phyloP scores from a whole-genome alignment of 2,113 vertebrate species.

The Carassius auratus region DNA sequence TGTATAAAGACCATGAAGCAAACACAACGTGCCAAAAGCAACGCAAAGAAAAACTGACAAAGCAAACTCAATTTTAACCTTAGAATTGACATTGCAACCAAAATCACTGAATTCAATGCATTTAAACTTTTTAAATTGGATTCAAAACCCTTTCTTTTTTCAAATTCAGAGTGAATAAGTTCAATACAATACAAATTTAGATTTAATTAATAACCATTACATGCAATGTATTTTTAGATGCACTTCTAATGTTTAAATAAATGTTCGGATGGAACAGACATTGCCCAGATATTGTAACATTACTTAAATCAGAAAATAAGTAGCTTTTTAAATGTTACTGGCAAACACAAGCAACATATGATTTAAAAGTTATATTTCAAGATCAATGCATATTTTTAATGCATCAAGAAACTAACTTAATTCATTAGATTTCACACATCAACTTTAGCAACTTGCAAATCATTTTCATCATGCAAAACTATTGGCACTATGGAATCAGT shows the following conservation, averaged over 20 bases:
- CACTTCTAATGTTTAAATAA: not conserved
- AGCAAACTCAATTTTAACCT: not conserved
- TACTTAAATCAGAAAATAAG: too few relatives aligned
- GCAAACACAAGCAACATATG: not conserved
- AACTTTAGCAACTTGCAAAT: not conserved
- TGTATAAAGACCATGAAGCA: not conserved
- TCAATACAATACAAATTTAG: not conserved
- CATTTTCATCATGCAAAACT: not conserved
- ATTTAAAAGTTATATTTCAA: not conserved
- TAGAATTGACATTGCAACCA: not conserved
- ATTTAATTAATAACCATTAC: not conserved
- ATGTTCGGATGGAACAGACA: not conserved
- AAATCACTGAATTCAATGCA: not conserved
- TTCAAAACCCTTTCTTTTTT: not conserved
- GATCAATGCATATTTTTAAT: not conserved
- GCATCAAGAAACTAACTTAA: not conserved
- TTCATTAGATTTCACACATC: not conserved
- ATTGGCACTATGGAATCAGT: not conserved
- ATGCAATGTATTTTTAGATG: not conserved
- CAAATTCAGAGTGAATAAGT: not conserved
- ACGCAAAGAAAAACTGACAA: not conserved
- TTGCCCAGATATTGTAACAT: not conserved
- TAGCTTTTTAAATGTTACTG: not conserved
- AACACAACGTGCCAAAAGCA: slow-evolving; percentile 12
- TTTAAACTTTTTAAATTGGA: not conserved